Evolutionary conservation across 2,113 vertebrate species (phyloP).

Genomic region (Osmerus eperlanus): DNA sequence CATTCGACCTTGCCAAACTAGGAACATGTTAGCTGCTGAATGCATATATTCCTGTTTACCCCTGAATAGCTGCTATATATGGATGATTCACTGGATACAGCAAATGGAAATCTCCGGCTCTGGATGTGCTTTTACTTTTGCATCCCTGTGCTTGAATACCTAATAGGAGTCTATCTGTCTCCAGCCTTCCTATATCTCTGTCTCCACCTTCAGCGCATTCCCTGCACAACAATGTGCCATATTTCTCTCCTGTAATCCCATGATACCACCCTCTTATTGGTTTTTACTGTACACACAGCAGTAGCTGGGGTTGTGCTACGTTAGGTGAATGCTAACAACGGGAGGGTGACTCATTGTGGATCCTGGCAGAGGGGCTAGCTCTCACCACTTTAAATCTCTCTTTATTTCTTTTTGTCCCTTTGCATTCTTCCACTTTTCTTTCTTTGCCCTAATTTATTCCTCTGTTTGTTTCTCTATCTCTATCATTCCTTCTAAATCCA

Average conservation of each 20-base stretch:
- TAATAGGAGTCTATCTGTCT: constrained; percentile 54
- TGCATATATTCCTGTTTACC: constrained; percentile 23
- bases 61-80: constrained; percentile 46
- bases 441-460: background rate
- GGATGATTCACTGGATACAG: constrained; percentile 51
- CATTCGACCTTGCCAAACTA: no score
- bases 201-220: constrained; percentile 11
- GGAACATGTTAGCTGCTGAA: no score
- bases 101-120: constrained; percentile 52
- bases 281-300: constrained; percentile 53
- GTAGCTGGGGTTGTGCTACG: constrained; percentile 32
- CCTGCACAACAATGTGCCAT: constrained; percentile 42
- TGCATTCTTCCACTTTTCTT: background rate
- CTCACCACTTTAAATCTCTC: constrained; percentile 3
- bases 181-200: constrained; percentile 36
- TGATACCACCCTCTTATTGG: constrained; percentile 60
- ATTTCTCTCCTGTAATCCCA: constrained; percentile 55
- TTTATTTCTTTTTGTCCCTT: constrained; percentile 1
- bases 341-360: constrained; percentile 32
- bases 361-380: constrained; percentile 16
- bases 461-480: background rate
- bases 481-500: background rate
- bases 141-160: constrained; percentile 51
- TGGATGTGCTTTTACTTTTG: constrained; percentile 43
- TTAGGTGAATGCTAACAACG: constrained; percentile 64